Percentiles rank a stretch among this genome's conserved stretches.
These are phyloP conservation scores for Zeuzera pyrina DNA, from an alignment of 2,888 invertebrate genomes.

Conservation along the genomic window DNA sequence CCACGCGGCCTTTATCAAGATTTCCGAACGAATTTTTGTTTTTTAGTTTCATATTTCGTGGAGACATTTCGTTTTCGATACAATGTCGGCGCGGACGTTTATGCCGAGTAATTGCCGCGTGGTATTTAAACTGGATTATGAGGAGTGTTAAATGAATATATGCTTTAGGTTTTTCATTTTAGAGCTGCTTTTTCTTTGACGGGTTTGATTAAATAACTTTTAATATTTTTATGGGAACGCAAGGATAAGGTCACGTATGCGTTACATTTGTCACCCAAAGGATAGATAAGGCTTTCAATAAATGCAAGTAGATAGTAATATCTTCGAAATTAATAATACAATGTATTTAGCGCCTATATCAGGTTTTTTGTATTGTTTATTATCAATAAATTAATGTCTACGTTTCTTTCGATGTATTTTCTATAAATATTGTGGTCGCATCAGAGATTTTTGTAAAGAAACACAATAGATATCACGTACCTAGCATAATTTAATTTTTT, in stretches of 20 bases:
- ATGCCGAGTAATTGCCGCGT: conserved; percentile 33
- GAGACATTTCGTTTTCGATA: conserved; percentile 24
- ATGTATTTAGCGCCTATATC: too few relatives aligned
- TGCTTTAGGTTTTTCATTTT: not conserved
- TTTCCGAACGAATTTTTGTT: conserved; percentile 22
- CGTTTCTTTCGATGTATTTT: too few relatives aligned
- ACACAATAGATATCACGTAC: too few relatives aligned
- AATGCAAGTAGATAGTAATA: not conserved
- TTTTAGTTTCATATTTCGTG: conserved; percentile 13
- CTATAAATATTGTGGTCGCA: too few relatives aligned
- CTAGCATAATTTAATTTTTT: too few relatives aligned
- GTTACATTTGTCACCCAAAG: conserved; percentile 2
- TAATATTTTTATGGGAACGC: conserved; percentile 5
- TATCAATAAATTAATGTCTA: too few relatives aligned
- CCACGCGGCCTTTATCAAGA: conserved; percentile 44
- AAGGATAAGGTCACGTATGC: conserved; percentile 6
- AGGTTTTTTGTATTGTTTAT: too few relatives aligned
- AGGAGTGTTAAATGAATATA: not conserved
- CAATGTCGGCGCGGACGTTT: conserved; percentile 29
- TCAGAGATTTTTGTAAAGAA: too few relatives aligned
- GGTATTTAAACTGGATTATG: conserved; percentile 29
- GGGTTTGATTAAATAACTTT: not conserved
- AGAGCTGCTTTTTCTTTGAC: not conserved
- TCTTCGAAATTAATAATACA: too few relatives aligned
- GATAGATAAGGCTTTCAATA: not conserved